Evolutionary conservation across 2,113 vertebrate genomes (phyloP).

Genomic region (Dicerorhinus sumatrensis): DNA sequence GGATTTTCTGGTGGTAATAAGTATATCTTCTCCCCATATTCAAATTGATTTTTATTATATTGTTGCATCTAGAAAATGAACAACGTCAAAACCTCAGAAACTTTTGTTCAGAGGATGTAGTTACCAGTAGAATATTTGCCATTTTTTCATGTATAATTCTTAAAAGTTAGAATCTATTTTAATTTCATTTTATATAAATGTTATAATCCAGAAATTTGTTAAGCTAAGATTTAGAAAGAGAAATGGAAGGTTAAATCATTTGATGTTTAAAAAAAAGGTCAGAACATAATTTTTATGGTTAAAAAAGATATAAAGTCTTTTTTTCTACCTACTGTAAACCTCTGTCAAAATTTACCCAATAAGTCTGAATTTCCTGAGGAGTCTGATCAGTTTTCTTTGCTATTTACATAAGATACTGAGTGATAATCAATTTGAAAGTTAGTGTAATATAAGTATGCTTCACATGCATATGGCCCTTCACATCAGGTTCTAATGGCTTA

Average conservation of each 20-base stretch:
- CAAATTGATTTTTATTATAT: neutral
- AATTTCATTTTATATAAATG: slow-evolving; percentile 15
- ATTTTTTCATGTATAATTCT: neutral
- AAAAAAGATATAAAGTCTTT: neutral
- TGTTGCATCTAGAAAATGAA: slow-evolving; percentile 5
- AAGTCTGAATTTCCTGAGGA: neutral
- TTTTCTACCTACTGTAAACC: neutral
- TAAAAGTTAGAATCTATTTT: slow-evolving; percentile 43
- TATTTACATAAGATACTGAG: neutral
- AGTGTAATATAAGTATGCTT: neutral
- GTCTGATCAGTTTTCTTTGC: neutral
- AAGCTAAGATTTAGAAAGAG: slow-evolving; percentile 34
- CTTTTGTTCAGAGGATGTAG: neutral
- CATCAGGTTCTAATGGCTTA: neutral
- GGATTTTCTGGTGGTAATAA: neutral
- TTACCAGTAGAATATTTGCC: neutral
- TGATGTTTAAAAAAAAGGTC: neutral
- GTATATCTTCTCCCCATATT: neutral
- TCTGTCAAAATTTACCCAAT: neutral
- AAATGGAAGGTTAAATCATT: neutral
- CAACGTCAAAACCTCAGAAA: neutral
- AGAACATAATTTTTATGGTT: neutral
- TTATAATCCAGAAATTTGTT: slow-evolving; percentile 5
- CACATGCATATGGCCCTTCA: neutral
- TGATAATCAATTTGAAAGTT: neutral